Base-by-base conservation (phyloP, 30 jellyfish, hydroid and myxozoan species). In the Sanderia malayensis region DNA sequence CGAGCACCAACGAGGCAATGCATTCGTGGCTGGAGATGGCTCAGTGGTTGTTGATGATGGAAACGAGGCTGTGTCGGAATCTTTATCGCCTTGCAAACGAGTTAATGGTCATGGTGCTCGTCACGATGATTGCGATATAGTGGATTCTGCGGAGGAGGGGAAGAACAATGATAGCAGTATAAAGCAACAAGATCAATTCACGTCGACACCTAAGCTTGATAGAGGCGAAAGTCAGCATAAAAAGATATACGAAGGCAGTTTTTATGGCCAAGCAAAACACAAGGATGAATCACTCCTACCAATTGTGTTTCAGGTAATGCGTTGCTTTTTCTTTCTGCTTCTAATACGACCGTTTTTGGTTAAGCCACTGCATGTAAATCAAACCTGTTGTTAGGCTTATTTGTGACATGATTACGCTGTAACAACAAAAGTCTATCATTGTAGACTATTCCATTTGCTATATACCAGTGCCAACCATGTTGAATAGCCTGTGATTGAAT, bases 211-310 rank as follows among this genome's bases (percentile, higher is more conserved):
- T 6, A 76, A 76, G 67, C 55, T 62, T 31, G 91, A 67, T 8
- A 33, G 82, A 58, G n/a, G 64, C 21, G 77, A 67, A 17, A 79
- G 91, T 44, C 78, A 29, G 69, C 6, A 69, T 24, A 61, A 55
- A 41, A 76, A 60, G 74, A 76, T 89, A 0, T 70, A 25, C 41
- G 94, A 82, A 68, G 97, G 97, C 27, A 84, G 74, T 31, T 89
- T 73, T 58, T 82, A 74, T 58, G 95, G 97, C 11, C 95, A 82
- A 55, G 95, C 95, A 4, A 82, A 46, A 49, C 97, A 89, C 44
- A 89, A 73, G 29, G 97, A 89, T 62, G 93, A 89, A 0, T 75
- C 95, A 18, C 34, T 82, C 74, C 89, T 89, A 31, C 94, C 97
- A 1, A 89, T 89, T 13, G 64, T 89, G 13, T 82, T 89, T 49